Percentiles rank a stretch among this genome's conserved stretches.
Evolutionary conservation across 2,113 vertebrate genomes (phyloP).

Genomic region (Passer domesticus): DNA sequence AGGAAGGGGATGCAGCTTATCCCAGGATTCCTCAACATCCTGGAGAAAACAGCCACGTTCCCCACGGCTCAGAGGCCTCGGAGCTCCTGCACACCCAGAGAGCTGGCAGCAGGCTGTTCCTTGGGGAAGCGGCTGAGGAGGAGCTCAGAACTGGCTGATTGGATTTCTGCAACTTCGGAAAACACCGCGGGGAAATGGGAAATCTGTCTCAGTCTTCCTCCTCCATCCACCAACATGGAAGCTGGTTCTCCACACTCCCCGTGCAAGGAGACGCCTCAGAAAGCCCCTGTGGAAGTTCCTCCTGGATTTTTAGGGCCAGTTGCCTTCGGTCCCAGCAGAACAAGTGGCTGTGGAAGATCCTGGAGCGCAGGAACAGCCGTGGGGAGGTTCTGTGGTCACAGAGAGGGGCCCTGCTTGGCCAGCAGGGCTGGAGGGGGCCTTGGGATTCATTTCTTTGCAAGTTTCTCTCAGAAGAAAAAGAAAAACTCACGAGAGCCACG

Average conservation of each 20-base stretch:
- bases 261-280: background rate
- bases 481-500: rapidly evolving
- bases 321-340: rapidly evolving
- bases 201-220: background rate
- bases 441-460: background rate
- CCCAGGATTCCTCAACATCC: background rate
- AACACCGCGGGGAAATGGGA: background rate
- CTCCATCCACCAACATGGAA: background rate
- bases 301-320: rapidly evolving
- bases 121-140: background rate
- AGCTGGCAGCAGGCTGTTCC: background rate
- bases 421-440: rapidly evolving
- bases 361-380: background rate
- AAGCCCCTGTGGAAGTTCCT: background rate
- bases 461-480: background rate
- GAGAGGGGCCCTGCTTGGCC: too few species aligned
- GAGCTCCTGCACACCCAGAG: background rate
- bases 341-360: rapidly evolving
- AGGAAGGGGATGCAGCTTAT: background rate
- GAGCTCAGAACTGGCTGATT: background rate
- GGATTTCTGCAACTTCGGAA: background rate
- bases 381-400: rapidly evolving
- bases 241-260: rapidly evolving
- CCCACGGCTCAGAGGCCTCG: background rate
- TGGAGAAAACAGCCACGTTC: background rate